These are phyloP conservation scores for Myathropa florea DNA, from an alignment of 2,888 invertebrate genomes.

Conservation along the genomic window DNA sequence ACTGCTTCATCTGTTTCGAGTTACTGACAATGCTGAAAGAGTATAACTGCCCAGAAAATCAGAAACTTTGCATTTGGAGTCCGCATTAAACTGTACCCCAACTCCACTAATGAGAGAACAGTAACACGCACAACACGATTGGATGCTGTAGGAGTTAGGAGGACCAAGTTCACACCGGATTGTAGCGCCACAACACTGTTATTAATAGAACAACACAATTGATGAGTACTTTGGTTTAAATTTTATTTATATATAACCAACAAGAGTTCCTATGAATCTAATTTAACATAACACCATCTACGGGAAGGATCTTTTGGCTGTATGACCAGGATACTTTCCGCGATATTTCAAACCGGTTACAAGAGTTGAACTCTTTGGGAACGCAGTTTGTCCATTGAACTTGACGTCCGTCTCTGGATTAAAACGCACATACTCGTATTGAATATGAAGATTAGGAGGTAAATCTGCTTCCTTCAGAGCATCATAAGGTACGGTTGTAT, in stretches of 20 bases:
- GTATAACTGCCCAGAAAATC: too few species aligned
- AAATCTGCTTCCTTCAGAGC: constrained; percentile 86
- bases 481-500: constrained; percentile 88
- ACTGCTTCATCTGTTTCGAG: too few species aligned
- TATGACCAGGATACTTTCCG: constrained; percentile 89
- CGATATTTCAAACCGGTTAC: constrained; percentile 91
- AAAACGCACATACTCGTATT: constrained; percentile 90
- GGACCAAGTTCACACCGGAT: too few species aligned
- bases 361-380: constrained; percentile 90
- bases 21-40: too few species aligned
- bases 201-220: too few species aligned
- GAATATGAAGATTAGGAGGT: constrained; percentile 93
- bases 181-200: too few species aligned
- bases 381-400: constrained; percentile 91
- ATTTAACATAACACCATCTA: constrained; percentile 73
- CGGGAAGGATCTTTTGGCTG: constrained; percentile 85
- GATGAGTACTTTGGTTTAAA: neutral
- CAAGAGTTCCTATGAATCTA: neutral
- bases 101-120: too few species aligned
- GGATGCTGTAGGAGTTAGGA: too few species aligned
- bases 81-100: too few species aligned
- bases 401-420: constrained; percentile 89
- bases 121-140: too few species aligned
- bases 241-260: neutral
- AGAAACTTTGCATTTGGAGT: too few species aligned